Conservation (phyloP, 2,797 vertebrate species). For the Ptychadena robeensis region DNA sequence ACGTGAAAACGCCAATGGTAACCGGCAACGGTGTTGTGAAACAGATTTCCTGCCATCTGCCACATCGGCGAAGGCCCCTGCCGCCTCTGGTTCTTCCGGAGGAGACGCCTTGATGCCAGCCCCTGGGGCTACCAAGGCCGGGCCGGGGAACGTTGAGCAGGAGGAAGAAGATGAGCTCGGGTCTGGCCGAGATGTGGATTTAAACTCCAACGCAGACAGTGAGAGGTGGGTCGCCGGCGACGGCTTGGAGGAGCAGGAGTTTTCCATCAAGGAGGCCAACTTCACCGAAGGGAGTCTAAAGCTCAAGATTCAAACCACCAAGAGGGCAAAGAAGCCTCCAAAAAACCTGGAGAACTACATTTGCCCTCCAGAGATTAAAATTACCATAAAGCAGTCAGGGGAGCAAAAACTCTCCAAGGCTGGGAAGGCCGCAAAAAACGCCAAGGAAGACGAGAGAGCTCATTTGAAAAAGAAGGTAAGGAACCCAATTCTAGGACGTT, state of each 20-base stretch:
- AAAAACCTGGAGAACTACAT: conserved; percentile 99
- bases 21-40: conserved; percentile 86
- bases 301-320: conserved; percentile 98
- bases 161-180: conserved; percentile 88
- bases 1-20: conserved; percentile 85
- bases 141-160: conserved; percentile 81
- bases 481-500: background rate
- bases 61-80: conserved; percentile 70
- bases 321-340: conserved; percentile 96
- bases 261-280: conserved; percentile 99
- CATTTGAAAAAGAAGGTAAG: conserved; percentile 93
- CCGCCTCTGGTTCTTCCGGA: conserved; percentile 66
- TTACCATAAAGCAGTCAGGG: conserved; percentile 93
- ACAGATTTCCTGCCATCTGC: conserved; percentile 78
- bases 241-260: conserved; percentile 90
- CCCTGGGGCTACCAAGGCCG: conserved; percentile 75
- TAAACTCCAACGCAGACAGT: conserved; percentile 82
- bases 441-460: conserved; percentile 89
- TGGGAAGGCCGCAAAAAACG: conserved; percentile 79
- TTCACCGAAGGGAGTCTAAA: conserved; percentile 97
- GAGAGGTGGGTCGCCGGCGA: conserved; percentile 85
- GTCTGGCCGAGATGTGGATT: conserved; percentile 83
- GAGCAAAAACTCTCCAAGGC: conserved; percentile 84
- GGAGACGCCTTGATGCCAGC: conserved; percentile 71
- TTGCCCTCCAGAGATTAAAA: conserved; percentile 96